Base-by-base conservation (phyloP, 2,797 vertebrate species). In the Menidia menidia region DNA sequence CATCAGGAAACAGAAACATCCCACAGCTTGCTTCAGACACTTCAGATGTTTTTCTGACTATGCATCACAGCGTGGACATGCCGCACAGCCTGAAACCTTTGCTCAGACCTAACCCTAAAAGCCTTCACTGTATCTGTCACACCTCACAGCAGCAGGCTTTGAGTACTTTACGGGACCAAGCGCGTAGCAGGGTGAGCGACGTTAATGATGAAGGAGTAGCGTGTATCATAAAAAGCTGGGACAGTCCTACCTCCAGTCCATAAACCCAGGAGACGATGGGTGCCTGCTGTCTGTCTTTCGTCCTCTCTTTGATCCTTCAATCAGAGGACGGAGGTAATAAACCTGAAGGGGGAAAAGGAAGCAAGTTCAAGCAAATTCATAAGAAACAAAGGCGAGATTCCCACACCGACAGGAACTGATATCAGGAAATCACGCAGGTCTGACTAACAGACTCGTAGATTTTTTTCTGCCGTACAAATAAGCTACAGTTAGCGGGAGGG, bases 201-300 rank as follows among this genome's bases (percentile, higher is more conserved):
- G 19, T 18, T 44, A 10, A 39, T 39, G 35, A 39, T 7, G 35
- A 39, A 39, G 35, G 35, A 7, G 35, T 39, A 6, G 4, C 10
- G 10, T 5, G 10, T 30, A 18, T 64, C 39, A 35, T 16, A 39
- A 45, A 25, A 56, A 14, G 10, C 9, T n/a, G 10, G 33, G 10
- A 43, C 10, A 35, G 6, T 74, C 90, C 65, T 91, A 94, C 93
- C 93, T 93, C 88, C 88, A 88, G 93, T 93, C 92, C 93, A 94
- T 94, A 94, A 92, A 94, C 89, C 68, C 85, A 80, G 82, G 64
- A 82, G 83, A 81, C 73, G 86, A 84, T 71, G 82, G 73, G 45
- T 70, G 69, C 82, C 85, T 79, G 75, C 67, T 71, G 43, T 69
- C 66, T 59, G 61, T 73, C 68, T 68, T 69, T 71, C 16, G 15